A percentile compares a stretch with the other conserved stretches of the same genome.
Evolutionary conservation across 2,113 vertebrate genomes (phyloP).

Genomic region (Podarcis cretensis): DNA sequence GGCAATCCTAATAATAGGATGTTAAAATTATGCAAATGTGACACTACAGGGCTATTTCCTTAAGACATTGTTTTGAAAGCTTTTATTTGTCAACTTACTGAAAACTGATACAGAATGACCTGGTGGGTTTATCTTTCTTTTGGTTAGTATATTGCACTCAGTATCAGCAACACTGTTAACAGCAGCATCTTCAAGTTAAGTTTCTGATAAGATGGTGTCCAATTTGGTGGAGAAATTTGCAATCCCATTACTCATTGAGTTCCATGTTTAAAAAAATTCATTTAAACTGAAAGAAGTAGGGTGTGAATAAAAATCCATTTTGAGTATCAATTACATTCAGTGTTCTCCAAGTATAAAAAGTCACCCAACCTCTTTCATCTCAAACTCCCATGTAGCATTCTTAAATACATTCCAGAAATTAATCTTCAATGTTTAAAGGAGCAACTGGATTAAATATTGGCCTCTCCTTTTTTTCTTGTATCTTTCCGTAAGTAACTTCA

Average conservation of each 20-base stretch:
- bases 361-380: neutral
- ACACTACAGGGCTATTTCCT: neutral
- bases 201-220: neutral
- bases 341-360: conserved; percentile 4
- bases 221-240: neutral
- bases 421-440: conserved; percentile 80
- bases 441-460: conserved; percentile 94
- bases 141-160: neutral
- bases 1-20: neutral
- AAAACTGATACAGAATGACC: neutral
- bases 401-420: conserved; percentile 34
- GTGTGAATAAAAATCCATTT: neutral
- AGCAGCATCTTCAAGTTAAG: conserved; percentile 5
- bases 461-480: conserved; percentile 82
- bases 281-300: neutral
- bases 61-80: neutral
- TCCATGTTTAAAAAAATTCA: neutral
- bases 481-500: conserved; percentile 83
- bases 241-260: neutral
- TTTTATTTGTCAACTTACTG: neutral
- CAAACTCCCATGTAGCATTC: neutral
- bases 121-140: neutral
- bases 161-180: neutral
- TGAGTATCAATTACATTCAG: neutral
- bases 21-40: neutral